Evolutionary conservation across 2,797 vertebrate species (phyloP), one percentile per base, ranked within the genome.

Genomic region (Steatocranus sp.): DNA sequence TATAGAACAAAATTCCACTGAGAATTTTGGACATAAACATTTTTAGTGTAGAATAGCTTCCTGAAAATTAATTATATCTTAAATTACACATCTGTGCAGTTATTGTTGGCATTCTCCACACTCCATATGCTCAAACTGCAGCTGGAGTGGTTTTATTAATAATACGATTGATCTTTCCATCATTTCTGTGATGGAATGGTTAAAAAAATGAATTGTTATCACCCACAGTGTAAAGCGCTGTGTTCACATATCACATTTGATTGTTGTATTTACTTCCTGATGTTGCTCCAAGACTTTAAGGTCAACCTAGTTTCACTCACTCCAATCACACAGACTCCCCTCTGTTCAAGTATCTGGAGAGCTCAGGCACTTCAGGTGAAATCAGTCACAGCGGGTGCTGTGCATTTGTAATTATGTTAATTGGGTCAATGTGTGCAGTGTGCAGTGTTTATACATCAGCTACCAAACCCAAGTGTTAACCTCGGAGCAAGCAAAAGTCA

Each of bases 341-440:
- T 82, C 51, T 23, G 86, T 32, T 86, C 34, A 23, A 81, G 74
- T 36, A 79, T 78, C 63, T 49, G 49, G 56, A 85, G 89, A 82
- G 86, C 50, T 83, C 1, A 1, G 54, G 77, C 82, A 53, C 82
- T 81, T 66, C 34, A 81, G 83, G 83, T 79, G 56, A 86, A 90
- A 83, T 90, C 88, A 87, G 81, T 27, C 81, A 1, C 89, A 84
- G 84, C 12, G 18, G 86, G 86, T 38, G 75, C 77, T 46, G 12
- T 34, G 50, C 54, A 27, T 17, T 50, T 10, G 61, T 82, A 88
- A 91, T 93, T 83, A 82, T 80, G 79, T 25, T 93, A 94, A 94
- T 91, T 93, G 43, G 91, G 92, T 93, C 90, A 88, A 78, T 75
- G 88, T 66, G 70, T 70, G 76, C 58, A 30, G 78, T 41, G 10